phyloP scores from a whole-genome alignment of 1,140 invertebrate genomes.

The Dolichoris vasculosae region DNA sequence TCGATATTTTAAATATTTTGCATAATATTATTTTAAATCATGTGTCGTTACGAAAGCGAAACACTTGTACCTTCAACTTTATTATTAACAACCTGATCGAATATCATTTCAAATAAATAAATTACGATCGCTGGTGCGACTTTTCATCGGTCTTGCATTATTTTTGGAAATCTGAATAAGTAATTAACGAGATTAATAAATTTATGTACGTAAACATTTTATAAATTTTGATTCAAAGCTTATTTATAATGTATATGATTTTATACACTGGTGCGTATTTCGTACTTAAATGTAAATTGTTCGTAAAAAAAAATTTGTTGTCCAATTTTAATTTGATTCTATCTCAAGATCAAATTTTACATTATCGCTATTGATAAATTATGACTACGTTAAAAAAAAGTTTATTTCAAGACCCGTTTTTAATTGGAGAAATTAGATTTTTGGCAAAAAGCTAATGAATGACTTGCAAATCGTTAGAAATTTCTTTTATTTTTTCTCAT shows the following conservation, averaged over 20 bases:
- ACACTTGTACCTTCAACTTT: background rate
- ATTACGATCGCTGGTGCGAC: background rate
- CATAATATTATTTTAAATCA: background rate
- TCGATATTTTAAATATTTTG: background rate
- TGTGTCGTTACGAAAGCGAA: too few species aligned
- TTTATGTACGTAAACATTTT: background rate
- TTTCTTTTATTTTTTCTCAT: background rate
- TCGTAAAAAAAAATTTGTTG: background rate
- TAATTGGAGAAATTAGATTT: slow-evolving; percentile 7
- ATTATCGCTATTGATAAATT: background rate
- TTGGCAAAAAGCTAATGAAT: background rate
- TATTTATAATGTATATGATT: background rate
- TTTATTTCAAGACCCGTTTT: background rate
- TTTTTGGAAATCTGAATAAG: background rate
- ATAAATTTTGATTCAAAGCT: background rate
- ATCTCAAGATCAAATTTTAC: background rate
- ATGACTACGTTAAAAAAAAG: background rate
- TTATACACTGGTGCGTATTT: background rate
- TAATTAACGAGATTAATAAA: background rate
- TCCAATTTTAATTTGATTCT: background rate
- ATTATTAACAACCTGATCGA: background rate
- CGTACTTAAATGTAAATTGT: background rate
- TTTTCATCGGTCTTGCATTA: background rate
- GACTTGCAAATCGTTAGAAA: background rate
- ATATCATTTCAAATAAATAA: background rate